These are phyloP conservation scores for Tipula helvola DNA, from an alignment of 2,888 invertebrate species.

Conservation along the genomic window DNA sequence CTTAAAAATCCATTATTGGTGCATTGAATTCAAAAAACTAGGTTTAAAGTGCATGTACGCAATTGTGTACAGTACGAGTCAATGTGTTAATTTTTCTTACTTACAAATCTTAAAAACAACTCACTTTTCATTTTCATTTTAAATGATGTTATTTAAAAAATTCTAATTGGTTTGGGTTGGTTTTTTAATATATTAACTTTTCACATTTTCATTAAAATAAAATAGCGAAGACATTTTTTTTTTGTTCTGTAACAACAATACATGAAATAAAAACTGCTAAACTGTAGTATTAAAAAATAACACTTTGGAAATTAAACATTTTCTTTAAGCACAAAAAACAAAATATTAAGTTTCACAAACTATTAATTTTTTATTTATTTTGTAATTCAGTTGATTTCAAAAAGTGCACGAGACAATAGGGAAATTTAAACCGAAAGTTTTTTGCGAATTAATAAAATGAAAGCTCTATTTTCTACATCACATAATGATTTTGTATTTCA, in stretches of 20 bases:
- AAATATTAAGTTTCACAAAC: neutral
- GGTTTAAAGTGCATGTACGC: too few species aligned
- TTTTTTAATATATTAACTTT: neutral
- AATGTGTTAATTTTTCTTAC: too few species aligned
- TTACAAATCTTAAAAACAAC: neutral
- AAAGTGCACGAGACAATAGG: too few species aligned
- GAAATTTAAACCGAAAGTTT: too few species aligned
- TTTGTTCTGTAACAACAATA: neutral
- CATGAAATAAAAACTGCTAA: neutral
- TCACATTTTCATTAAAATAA: neutral
- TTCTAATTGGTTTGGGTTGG: neutral
- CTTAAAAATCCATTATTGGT: too few species aligned
- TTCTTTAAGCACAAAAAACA: neutral
- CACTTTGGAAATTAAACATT: neutral
- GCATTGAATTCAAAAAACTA: too few species aligned
- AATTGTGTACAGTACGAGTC: too few species aligned
- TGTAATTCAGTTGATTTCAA: too few species aligned
- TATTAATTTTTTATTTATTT: neutral
- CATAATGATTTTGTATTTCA: too few species aligned
- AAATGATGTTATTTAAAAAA: too few species aligned
- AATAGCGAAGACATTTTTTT: neutral
- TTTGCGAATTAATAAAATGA: too few species aligned
- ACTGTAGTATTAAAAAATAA: neutral
- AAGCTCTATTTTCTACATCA: too few species aligned
- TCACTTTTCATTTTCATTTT: neutral